Conservation (phyloP, 2,113 vertebrate genomes). For the Crotalus horridus region DNA sequence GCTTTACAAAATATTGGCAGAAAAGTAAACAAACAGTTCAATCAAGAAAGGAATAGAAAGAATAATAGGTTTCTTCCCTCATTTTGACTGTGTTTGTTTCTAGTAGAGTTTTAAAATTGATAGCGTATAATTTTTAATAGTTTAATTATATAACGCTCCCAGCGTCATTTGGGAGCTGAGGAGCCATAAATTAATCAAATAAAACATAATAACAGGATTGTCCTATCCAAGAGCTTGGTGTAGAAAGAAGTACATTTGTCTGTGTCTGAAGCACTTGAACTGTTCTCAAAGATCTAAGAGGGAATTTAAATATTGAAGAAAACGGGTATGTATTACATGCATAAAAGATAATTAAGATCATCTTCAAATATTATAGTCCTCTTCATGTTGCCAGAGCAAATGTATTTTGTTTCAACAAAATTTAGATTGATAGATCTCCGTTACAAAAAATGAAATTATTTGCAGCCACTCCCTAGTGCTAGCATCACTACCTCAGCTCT, state of each 20-base stretch:
- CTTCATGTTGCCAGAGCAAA: not conserved
- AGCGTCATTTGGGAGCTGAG: not conserved
- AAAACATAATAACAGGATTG: not conserved
- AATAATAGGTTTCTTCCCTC: not conserved
- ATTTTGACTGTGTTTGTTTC: not conserved
- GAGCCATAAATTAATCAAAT: not conserved
- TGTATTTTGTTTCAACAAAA: not conserved
- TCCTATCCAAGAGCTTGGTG: not conserved
- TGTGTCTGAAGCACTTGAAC: not conserved
- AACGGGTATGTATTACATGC: not conserved
- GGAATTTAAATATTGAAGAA: not conserved
- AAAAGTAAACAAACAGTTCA: not conserved
- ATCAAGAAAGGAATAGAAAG: not conserved
- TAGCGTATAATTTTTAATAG: not conserved
- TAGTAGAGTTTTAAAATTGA: not conserved
- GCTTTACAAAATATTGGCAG: not conserved
- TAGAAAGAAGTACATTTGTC: not conserved
- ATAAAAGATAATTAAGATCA: not conserved
- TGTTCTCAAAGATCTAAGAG: not conserved
- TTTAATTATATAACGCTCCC: not conserved
- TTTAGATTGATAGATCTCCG: not conserved
- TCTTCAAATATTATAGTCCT: not conserved
- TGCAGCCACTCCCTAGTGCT: not conserved
- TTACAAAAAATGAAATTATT: not conserved
- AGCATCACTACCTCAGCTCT: not conserved